Evolutionary conservation across 2,888 invertebrate species (phyloP).

Genomic region (Neoascia interrupta): DNA sequence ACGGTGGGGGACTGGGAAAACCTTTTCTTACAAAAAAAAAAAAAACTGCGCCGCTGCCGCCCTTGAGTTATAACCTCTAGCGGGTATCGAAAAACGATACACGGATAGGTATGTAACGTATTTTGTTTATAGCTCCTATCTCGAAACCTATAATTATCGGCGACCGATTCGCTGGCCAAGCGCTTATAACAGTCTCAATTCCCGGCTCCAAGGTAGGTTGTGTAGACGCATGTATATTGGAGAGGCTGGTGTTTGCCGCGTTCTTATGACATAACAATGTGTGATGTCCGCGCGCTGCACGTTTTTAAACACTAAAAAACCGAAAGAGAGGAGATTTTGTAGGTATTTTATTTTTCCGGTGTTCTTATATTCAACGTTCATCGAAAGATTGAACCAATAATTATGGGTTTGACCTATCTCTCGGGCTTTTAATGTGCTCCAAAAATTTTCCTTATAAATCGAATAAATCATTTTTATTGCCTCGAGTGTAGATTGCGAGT

Average conservation of each 20-base stretch:
- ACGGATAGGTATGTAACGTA: conserved; percentile 1
- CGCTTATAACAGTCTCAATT: conserved; percentile 43
- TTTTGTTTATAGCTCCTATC: conserved; percentile 26
- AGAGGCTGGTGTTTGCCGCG: conserved; percentile 11
- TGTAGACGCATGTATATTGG: neutral
- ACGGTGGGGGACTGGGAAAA: conserved; percentile 25
- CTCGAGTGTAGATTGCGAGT: conserved; percentile 46
- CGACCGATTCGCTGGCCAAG: conserved; percentile 41
- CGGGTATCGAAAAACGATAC: conserved; percentile 46
- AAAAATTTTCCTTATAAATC: conserved; percentile 67
- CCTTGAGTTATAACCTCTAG: conserved; percentile 45
- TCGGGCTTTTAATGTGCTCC: conserved; percentile 64
- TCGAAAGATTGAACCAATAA: conserved; percentile 66
- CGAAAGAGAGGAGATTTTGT: neutral
- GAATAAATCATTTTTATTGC: conserved; percentile 70
- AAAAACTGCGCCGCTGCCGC: conserved; percentile 14
- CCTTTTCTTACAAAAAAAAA: conserved; percentile 7
- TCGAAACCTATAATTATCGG: conserved; percentile 62
- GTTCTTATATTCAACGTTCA: conserved; percentile 57
- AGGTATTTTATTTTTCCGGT: neutral
- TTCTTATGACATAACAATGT: conserved; percentile 62
- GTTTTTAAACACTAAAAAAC: conserved; percentile 14
- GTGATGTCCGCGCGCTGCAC: conserved; percentile 49
- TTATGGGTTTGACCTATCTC: conserved; percentile 67
- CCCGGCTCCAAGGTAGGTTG: conserved; percentile 24